Conservation (phyloP, 1,140 invertebrate species). For the Oedothorax gibbosus region DNA sequence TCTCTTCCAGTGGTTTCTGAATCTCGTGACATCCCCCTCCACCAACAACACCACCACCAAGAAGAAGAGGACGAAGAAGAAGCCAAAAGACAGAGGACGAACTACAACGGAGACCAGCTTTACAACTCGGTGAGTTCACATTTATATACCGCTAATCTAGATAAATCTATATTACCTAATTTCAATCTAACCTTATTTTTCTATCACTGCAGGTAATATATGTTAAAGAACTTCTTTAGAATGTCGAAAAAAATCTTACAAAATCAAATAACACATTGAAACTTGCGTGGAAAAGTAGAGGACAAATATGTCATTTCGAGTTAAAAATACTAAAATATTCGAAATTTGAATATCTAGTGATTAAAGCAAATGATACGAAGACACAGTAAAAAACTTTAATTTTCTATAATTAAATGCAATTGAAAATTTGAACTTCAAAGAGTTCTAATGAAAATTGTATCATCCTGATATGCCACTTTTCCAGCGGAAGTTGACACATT, state of each 20-base stretch:
- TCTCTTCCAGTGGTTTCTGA: conserved; percentile 29
- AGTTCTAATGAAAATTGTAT: too few relatives aligned
- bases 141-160: background rate
- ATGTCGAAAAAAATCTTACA: background rate
- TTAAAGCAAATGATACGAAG: too few relatives aligned
- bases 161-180: background rate
- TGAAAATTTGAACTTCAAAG: too few relatives aligned
- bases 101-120: conserved; percentile 81
- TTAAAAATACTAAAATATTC: too few relatives aligned
- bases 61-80: conserved; percentile 81
- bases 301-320: background rate
- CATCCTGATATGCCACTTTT: too few relatives aligned
- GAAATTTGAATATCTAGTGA: too few relatives aligned
- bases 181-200: background rate
- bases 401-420: too few relatives aligned
- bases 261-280: background rate
- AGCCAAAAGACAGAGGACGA: conserved; percentile 83
- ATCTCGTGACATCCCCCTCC: conserved; percentile 16
- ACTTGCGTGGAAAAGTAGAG: background rate
- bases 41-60: conserved; percentile 63
- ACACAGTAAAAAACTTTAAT: too few relatives aligned
- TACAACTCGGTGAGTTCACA: conserved; percentile 28
- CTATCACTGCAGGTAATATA: background rate
- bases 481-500: too few relatives aligned
- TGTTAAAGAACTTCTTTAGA: background rate